Evolutionary conservation across 2,797 vertebrate genomes (phyloP).

Genomic region (Zenarchopterus dispar): DNA sequence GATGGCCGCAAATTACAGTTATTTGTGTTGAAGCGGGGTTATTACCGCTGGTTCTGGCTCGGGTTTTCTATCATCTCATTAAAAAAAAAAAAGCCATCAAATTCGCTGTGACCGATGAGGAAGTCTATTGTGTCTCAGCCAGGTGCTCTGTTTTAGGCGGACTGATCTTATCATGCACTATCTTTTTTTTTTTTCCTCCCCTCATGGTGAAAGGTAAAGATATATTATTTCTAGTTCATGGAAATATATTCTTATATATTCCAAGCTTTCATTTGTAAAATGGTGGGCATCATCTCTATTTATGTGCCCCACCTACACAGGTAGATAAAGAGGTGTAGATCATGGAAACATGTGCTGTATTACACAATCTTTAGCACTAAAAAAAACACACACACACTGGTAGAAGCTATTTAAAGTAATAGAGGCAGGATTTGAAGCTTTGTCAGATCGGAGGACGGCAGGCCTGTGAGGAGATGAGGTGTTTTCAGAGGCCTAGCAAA

Average conservation of each 20-base stretch:
- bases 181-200: background rate
- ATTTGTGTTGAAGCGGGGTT: too few relatives aligned
- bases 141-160: slow-evolving; percentile 38
- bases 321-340: too few relatives aligned
- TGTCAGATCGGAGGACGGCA: slow-evolving; percentile 1
- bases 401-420: too few relatives aligned
- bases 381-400: too few relatives aligned
- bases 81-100: slow-evolving; percentile 29
- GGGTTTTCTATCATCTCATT: slow-evolving; percentile 29
- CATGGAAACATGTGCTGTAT: too few relatives aligned
- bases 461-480: background rate
- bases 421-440: too few relatives aligned
- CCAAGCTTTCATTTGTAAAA: background rate
- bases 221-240: background rate
- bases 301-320: slow-evolving; percentile 62
- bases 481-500: slow-evolving; percentile 18
- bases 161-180: slow-evolving; percentile 15
- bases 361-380: too few relatives aligned
- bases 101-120: slow-evolving; percentile 58
- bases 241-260: background rate
- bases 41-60: background rate
- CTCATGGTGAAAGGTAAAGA: background rate
- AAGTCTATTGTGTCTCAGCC: slow-evolving; percentile 72
- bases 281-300: slow-evolving; percentile 36
- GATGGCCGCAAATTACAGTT: background rate